Percentiles rank a stretch among this genome's conserved stretches.
Conservation (phyloP, 2,888 invertebrate species). For the Noctua janthe region DNA sequence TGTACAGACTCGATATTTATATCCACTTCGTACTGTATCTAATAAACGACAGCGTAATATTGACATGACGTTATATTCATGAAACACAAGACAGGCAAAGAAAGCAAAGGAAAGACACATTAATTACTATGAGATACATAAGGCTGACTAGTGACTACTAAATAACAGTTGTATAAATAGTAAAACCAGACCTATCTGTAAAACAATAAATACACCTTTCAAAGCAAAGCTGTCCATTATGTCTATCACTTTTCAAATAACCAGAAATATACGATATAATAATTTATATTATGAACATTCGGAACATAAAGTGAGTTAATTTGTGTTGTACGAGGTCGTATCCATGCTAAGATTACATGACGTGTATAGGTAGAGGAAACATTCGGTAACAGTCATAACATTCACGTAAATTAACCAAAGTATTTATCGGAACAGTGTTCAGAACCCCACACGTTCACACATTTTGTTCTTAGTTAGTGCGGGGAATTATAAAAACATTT, state of each 20-base stretch:
- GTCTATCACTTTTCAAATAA: slow-evolving; percentile 39
- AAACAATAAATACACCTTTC: slow-evolving; percentile 15
- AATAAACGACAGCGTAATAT: slow-evolving; percentile 60
- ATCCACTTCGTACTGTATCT: slow-evolving; percentile 53
- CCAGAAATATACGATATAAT: slow-evolving; percentile 18
- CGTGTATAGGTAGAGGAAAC: slow-evolving; percentile 23
- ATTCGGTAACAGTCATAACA: slow-evolving; percentile 62
- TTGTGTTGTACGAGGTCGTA: slow-evolving; percentile 45
- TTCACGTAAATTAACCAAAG: slow-evolving; percentile 64
- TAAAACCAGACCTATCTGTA: neutral
- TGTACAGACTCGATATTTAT: slow-evolving; percentile 63
- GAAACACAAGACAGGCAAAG: neutral
- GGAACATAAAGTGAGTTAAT: slow-evolving; percentile 38
- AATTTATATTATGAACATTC: slow-evolving; percentile 42
- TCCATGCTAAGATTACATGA: slow-evolving; percentile 53
- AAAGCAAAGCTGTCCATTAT: slow-evolving; percentile 13
- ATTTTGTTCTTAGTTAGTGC: slow-evolving; percentile 36
- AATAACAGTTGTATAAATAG: slow-evolving; percentile 9
- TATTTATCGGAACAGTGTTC: slow-evolving; percentile 55
- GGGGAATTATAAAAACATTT: slow-evolving; percentile 64
- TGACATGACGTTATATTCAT: slow-evolving; percentile 55
- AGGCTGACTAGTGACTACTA: slow-evolving; percentile 2
- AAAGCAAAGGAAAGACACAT: slow-evolving; percentile 7
- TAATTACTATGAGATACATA: slow-evolving; percentile 9
- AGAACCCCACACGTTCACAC: slow-evolving; percentile 46